Evolutionary conservation across 2,888 invertebrate species (phyloP).

Genomic region (Diarsia brunnea): DNA sequence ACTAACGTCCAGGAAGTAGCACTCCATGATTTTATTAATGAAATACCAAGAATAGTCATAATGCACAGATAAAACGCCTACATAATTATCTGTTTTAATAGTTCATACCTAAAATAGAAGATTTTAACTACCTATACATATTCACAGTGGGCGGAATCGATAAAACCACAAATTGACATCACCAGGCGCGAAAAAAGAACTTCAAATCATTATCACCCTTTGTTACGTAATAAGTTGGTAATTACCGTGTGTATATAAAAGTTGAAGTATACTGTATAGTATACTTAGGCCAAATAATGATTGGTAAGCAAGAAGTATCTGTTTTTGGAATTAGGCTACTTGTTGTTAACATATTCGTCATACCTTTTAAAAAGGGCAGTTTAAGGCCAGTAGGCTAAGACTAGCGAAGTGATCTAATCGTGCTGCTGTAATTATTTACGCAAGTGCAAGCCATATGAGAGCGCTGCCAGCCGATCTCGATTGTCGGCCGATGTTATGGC

Average conservation of each 20-base stretch:
- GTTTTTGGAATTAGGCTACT: not conserved
- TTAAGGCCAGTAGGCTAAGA: slow-evolving; percentile 16
- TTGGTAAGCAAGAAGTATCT: not conserved
- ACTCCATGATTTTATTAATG: slow-evolving; percentile 45
- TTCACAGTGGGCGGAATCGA: slow-evolving; percentile 49
- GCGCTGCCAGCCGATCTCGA: slow-evolving; percentile 66
- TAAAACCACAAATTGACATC: slow-evolving; percentile 19
- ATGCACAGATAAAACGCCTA: slow-evolving; percentile 44
- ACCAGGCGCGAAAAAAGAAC: slow-evolving; percentile 7
- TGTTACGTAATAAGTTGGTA: not conserved
- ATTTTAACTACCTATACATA: slow-evolving; percentile 25
- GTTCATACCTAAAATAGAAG: slow-evolving; percentile 43
- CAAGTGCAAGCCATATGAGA: slow-evolving; percentile 66
- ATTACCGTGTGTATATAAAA: not conserved
- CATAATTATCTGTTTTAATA: slow-evolving; percentile 32
- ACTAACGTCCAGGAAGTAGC: slow-evolving; percentile 56
- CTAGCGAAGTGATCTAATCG: slow-evolving; percentile 62
- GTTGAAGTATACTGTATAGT: too few relatives aligned
- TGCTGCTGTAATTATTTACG: slow-evolving; percentile 67
- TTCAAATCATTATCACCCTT: slow-evolving; percentile 11
- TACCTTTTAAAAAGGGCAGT: not conserved
- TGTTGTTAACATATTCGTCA: not conserved
- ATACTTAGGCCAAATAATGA: not conserved
- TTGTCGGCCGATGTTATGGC: slow-evolving; percentile 84
- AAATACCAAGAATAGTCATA: slow-evolving; percentile 30